Conservation (phyloP, 1,140 invertebrate species). For the Belonocnema kinseyi region DNA sequence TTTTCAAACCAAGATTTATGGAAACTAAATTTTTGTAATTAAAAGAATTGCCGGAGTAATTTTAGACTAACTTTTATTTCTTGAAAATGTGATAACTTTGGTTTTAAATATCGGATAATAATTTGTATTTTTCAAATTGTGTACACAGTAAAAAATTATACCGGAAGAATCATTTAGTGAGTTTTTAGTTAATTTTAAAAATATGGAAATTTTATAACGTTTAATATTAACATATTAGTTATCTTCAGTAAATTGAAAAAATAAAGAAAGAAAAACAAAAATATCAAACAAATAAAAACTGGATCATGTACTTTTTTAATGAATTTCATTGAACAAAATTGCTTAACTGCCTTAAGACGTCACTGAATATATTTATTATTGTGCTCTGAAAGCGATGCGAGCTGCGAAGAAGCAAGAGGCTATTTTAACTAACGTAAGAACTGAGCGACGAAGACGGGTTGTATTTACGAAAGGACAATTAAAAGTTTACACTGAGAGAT, state of each 20-base stretch:
- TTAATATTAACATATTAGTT: neutral
- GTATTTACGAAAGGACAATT: slow-evolving; percentile 22
- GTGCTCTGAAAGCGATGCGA: neutral
- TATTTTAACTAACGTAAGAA: slow-evolving; percentile 14
- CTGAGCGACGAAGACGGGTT: slow-evolving; percentile 6
- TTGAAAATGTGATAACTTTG: too few relatives aligned
- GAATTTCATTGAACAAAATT: neutral
- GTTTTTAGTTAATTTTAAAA: too few relatives aligned
- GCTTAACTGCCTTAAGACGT: neutral
- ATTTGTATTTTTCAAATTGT: too few relatives aligned
- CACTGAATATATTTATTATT: slow-evolving; percentile 5
- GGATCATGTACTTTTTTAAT: neutral
- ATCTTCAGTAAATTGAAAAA: neutral
- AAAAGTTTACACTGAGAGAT: slow-evolving; percentile 26
- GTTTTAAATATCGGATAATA: too few relatives aligned
- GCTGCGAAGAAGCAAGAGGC: slow-evolving; percentile 11
- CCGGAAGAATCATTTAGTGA: too few relatives aligned
- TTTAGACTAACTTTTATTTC: too few relatives aligned
- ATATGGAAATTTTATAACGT: too few relatives aligned
- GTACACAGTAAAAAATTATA: too few relatives aligned
- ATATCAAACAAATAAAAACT: neutral
- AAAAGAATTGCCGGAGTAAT: too few relatives aligned
- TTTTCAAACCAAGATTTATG: too few relatives aligned
- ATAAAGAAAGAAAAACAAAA: neutral
- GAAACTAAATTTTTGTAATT: too few relatives aligned